phyloP scores from a whole-genome alignment of 2,888 invertebrate species.

The Amiota minor region DNA sequence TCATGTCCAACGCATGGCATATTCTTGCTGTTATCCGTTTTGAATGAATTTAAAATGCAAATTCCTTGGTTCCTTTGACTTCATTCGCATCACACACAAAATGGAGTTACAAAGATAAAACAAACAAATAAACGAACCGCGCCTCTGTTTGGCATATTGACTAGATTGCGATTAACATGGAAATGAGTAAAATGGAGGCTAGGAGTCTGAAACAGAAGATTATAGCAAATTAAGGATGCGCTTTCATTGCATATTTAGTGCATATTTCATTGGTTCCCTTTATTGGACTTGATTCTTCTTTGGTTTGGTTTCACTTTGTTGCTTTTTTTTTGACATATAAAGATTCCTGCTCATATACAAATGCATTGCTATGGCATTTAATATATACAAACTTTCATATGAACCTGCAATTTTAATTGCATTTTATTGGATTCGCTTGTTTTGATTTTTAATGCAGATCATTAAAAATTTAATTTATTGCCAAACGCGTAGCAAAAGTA shows the following conservation, averaged over 20 bases:
- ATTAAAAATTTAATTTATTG: constrained; percentile 63
- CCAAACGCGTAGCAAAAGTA: constrained; percentile 58
- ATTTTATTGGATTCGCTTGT: constrained; percentile 58
- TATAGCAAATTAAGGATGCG: too few relatives aligned
- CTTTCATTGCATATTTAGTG: too few relatives aligned
- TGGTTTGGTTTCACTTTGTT: too few relatives aligned
- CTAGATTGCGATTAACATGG: neutral
- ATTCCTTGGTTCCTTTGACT: constrained; percentile 35
- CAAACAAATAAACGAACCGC: neutral
- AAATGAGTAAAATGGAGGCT: neutral
- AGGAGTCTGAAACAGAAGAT: too few relatives aligned
- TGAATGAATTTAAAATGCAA: constrained; percentile 63
- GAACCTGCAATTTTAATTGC: constrained; percentile 62
- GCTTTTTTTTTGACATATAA: too few relatives aligned
- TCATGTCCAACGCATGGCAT: constrained; percentile 6
- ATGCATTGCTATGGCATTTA: neutral
- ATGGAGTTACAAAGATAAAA: constrained; percentile 43
- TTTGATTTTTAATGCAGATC: constrained; percentile 63
- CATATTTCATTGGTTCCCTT: too few relatives aligned
- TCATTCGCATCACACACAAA: constrained; percentile 55
- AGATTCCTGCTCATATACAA: too few relatives aligned
- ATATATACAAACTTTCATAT: neutral
- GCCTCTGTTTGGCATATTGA: neutral
- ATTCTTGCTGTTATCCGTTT: constrained; percentile 56
- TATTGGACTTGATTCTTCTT: too few relatives aligned